phyloP scores from a whole-genome alignment of 2,113 vertebrate genomes.

The Mus spicilegus region DNA sequence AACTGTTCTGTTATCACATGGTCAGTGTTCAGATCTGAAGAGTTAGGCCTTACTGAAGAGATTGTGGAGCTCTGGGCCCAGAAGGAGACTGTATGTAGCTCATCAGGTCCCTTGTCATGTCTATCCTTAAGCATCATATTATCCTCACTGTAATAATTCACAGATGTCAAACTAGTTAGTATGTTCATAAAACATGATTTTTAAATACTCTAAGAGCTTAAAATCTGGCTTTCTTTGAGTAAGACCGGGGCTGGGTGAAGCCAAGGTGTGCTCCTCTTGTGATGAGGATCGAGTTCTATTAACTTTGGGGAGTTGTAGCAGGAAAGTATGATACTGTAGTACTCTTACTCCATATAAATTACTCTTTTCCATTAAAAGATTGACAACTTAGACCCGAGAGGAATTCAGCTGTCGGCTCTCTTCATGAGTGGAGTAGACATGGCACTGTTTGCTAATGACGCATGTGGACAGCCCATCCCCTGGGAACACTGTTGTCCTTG shows the following conservation, averaged over 20 bases:
- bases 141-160: neutral
- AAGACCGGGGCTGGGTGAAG: conserved; percentile 17
- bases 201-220: conserved; percentile 15
- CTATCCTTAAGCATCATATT: neutral
- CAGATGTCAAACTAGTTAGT: neutral
- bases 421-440: conserved; percentile 98
- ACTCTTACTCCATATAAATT: conserved; percentile 72
- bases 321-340: neutral
- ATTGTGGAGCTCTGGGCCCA: neutral
- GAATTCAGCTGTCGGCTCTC: conserved; percentile 95
- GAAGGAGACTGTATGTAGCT: neutral
- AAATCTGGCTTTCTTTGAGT: neutral
- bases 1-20: conserved; percentile 2
- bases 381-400: conserved; percentile 95
- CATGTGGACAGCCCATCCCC: conserved; percentile 95
- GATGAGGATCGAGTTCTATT: neutral
- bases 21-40: conserved; percentile 2
- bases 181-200: conserved; percentile 40
- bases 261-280: neutral
- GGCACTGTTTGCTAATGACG: conserved; percentile 96
- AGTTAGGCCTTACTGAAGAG: neutral
- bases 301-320: conserved; percentile 49
- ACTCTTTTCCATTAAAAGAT: conserved; percentile 88
- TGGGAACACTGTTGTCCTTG: conserved; percentile 99
- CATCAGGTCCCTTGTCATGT: neutral